Evolutionary conservation across 2,113 vertebrate genomes (phyloP).

Genomic region (Sylvietta virens): DNA sequence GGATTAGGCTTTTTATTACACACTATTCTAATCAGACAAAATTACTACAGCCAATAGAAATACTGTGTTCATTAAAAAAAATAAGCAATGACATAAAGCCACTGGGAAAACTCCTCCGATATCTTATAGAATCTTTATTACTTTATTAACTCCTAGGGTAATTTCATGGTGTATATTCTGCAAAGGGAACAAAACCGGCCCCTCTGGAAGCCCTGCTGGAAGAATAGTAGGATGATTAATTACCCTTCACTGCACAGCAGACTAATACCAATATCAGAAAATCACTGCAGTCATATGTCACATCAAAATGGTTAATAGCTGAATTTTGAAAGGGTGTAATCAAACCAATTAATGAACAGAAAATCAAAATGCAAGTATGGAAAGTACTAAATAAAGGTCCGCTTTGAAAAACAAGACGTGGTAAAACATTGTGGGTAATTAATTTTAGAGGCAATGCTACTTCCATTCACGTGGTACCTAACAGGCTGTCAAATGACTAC

Average conservation of each 20-base stretch:
- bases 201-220: not conserved
- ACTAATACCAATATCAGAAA: constrained; percentile 11
- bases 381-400: constrained; percentile 35
- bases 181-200: not conserved
- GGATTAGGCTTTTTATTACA: not conserved
- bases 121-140: not conserved
- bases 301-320: constrained; percentile 19
- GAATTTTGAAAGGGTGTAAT: constrained; percentile 42
- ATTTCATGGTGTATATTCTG: not conserved
- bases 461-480: not conserved
- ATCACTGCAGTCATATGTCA: constrained; percentile 27
- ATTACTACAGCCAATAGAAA: not conserved
- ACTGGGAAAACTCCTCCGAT: not conserved
- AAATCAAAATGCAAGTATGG: not conserved
- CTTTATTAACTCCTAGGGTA: not conserved
- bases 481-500: constrained; percentile 6
- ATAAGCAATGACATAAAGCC: not conserved
- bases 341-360: constrained; percentile 52
- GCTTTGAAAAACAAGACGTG: not conserved
- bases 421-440: constrained; percentile 32
- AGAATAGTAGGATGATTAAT: constrained; percentile 18
- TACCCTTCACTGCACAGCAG: not conserved
- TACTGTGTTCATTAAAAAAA: not conserved
- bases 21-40: not conserved
- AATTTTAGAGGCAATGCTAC: not conserved